Evolutionary conservation across 2,797 vertebrate species (phyloP), one percentile per base, ranked within the genome.

Genomic region (Mionectes olivaceus): DNA sequence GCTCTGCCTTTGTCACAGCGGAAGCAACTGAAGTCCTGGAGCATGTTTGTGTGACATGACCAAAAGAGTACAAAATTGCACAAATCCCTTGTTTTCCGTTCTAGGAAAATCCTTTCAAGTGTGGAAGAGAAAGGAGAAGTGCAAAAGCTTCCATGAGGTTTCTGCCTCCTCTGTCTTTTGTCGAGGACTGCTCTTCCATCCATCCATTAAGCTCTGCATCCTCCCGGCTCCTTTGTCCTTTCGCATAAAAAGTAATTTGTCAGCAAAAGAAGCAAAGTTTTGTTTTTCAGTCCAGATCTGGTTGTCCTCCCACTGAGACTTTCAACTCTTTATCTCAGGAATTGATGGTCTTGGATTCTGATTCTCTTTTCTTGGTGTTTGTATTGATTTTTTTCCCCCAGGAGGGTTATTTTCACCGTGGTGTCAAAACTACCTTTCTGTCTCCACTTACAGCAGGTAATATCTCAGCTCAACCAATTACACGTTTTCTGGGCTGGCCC

Each of bases 351-450:
- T 93, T 4, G 0, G 92, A 65, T 82, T 92, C 89, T 90, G 93
- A 90, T 92, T 87, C 95, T 90, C 78, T 94, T 94, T 89, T 74
- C 93, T 87, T 69, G 22, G 87, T 85, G 94, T 86, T 73, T 64
- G 57, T 95, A 96, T 96, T 76, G 94, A 96, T 96, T 96, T 94
- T 92, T 65, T 86, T 70, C 13, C 11, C 59, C 81, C 91, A 90
- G 76, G 82, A 96, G 93, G 89, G 90, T 94, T 94, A 96, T 97
- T 96, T 96, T 94, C 93, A 89, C 92, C 5, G 79, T 85, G 69
- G 93, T 95, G 94, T 91, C 93, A 94, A 70, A 97, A 92, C 78
- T 85, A 37, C 78, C 92, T 73, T 91, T 96, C 93, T 89, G 87
- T 49, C 86, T 82, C 81, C 81, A 60, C 87, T 94, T 94, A 87